phyloP scores from a whole-genome alignment of 2,797 vertebrate genomes.

The Oryzias dopingdopingensis region DNA sequence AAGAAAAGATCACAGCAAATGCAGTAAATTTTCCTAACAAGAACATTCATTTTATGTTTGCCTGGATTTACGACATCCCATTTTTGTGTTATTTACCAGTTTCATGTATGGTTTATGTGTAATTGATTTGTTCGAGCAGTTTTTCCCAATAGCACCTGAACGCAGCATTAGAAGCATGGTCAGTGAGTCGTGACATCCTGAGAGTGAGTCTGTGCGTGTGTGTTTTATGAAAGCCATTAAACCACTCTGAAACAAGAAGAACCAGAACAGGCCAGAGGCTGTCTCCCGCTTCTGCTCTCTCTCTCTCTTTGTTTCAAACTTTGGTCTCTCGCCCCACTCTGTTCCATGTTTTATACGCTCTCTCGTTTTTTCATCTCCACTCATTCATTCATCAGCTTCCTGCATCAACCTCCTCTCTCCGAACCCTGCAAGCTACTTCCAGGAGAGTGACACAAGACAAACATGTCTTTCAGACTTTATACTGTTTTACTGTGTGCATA shows the following conservation, averaged over 20 bases:
- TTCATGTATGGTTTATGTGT: conserved; percentile 12
- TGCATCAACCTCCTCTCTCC: conserved; percentile 11
- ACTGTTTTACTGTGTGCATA: conserved; percentile 48
- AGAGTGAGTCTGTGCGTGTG: conserved; percentile 3
- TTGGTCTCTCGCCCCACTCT: conserved; percentile 9
- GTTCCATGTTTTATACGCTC: conserved; percentile 15
- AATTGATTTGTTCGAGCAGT: conserved; percentile 21
- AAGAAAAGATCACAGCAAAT: too few species aligned
- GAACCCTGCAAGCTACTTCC: conserved; percentile 51
- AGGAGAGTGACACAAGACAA: conserved; percentile 62
- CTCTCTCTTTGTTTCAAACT: conserved; percentile 29
- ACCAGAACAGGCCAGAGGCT: conserved; percentile 55
- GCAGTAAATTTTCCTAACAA: too few species aligned
- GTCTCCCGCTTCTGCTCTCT: conserved; percentile 15
- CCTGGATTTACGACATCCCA: background rate
- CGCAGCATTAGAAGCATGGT: conserved; percentile 19
- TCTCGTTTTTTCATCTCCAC: conserved; percentile 6
- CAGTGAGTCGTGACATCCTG: conserved; percentile 19
- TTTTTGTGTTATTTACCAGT: background rate
- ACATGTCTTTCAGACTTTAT: conserved; percentile 49
- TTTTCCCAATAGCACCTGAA: conserved; percentile 24
- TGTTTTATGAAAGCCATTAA: conserved; percentile 47
- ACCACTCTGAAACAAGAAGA: conserved; percentile 51
- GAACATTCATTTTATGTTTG: too few species aligned
- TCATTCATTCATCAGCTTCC: conserved; percentile 22